phyloP scores from a whole-genome alignment of 2,113 vertebrate species.

The Oreochromis spilurus region DNA sequence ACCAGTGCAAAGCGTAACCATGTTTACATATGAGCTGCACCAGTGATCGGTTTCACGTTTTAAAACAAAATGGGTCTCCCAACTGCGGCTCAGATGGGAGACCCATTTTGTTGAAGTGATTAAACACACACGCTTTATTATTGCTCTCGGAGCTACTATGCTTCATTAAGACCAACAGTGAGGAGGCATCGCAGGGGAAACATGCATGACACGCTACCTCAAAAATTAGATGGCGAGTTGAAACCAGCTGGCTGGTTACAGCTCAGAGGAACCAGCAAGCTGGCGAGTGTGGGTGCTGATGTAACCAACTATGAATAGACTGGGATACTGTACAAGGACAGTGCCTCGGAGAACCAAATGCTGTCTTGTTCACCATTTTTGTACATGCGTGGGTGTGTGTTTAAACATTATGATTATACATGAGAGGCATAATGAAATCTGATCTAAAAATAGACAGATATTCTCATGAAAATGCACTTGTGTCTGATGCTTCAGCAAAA shows the following conservation, averaged over 20 bases:
- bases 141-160: background rate
- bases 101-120: slow-evolving; percentile 14
- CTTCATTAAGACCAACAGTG: slow-evolving; percentile 4
- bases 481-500: background rate
- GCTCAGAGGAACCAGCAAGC: slow-evolving; percentile 29
- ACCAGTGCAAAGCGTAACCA: background rate
- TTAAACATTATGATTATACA: background rate
- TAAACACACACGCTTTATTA: slow-evolving; percentile 13
- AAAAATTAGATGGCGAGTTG: slow-evolving; percentile 37
- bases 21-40: background rate
- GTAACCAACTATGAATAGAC: slow-evolving; percentile 49
- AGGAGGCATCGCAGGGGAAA: slow-evolving; percentile 21
- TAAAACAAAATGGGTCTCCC: background rate
- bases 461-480: background rate
- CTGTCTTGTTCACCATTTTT: background rate
- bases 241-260: slow-evolving; percentile 41
- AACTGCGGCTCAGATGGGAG: background rate
- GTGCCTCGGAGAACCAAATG: background rate
- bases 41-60: background rate
- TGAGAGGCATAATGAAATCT: background rate
- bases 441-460: background rate
- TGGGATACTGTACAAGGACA: slow-evolving; percentile 8
- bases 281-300: slow-evolving; percentile 45
- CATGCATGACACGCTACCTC: slow-evolving; percentile 21
- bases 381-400: background rate